Evolutionary conservation across 2,113 vertebrate species (phyloP), one percentile per base, ranked within the genome.

Genomic region (Argyrosomus japonicus): DNA sequence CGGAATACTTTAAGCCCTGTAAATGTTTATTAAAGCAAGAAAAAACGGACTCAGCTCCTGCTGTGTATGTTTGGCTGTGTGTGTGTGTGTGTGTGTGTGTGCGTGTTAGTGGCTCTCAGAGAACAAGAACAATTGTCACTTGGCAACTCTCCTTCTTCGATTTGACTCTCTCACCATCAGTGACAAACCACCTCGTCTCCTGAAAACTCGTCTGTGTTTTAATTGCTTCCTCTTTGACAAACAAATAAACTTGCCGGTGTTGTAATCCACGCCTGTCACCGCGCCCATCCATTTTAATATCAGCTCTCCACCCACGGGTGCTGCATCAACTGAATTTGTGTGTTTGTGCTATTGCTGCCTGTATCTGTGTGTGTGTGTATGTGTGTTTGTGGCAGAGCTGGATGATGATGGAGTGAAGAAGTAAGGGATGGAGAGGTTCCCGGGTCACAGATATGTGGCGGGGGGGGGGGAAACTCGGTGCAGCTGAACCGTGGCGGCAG

Each of bases 171-270:
- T 83, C 74, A 64, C 45, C 57, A 43, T 83, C 76, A 79, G 77
- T 10, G 19, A 77, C 70, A 27, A 54, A 40, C 69, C 82, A 70
- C 79, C 81, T 77, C 23, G 82, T 85, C 79, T 84, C 74, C 67
- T 73, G 50, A 84, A 83, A 82, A 54, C 68, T 29, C 58, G 47
- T 83, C 72, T 25, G 12, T 69, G 78, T 79, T 88, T 89, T 90
- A 90, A 91, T 87, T 88, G 79, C 72, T 67, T 75, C 70, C 71
- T 81, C 69, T 47, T 58, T 81, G 77, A 87, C 73, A 89, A 92
- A 79, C 70, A 87, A 87, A 88, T 69, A 85, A 85, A 84, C 61
- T 45, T 18, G 63, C 67, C 40, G 13, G 62, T 21, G 53, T 27
- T 69, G 73, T 81, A 81, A 90, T 90, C 81, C 50, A 29, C 43